These are phyloP conservation scores for Campoletis raptor DNA, from an alignment of 2,888 invertebrate species.

Conservation along the genomic window DNA sequence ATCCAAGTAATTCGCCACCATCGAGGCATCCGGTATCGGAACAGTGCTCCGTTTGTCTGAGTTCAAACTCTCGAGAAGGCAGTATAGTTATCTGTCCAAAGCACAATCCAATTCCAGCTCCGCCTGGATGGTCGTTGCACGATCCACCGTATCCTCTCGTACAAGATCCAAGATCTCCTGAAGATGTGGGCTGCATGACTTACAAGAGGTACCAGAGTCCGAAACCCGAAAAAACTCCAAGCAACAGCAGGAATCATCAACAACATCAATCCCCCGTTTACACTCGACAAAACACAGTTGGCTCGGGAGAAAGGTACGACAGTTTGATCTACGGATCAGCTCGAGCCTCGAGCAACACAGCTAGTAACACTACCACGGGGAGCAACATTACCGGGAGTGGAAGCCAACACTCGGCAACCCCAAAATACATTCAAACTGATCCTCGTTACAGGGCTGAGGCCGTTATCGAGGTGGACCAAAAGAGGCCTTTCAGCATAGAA, in stretches of 20 bases:
- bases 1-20: constrained; percentile 64
- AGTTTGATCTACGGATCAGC: constrained; percentile 78
- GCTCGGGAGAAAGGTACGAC: constrained; percentile 81
- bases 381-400: constrained; percentile 72
- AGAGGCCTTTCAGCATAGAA: constrained; percentile 91
- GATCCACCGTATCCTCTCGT: constrained; percentile 74
- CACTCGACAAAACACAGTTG: constrained; percentile 71
- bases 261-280: constrained; percentile 55
- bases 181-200: constrained; percentile 75
- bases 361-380: constrained; percentile 73
- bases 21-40: constrained; percentile 66
- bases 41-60: constrained; percentile 78
- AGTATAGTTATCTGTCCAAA: constrained; percentile 75
- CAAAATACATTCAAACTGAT: constrained; percentile 72
- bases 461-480: constrained; percentile 87
- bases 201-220: constrained; percentile 80
- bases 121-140: constrained; percentile 81
- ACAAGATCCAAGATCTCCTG: constrained; percentile 72
- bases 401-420: constrained; percentile 75
- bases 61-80: constrained; percentile 75
- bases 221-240: constrained; percentile 70
- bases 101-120: constrained; percentile 81
- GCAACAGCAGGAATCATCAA: constrained; percentile 21
- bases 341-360: constrained; percentile 68
- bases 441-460: constrained; percentile 87